These are phyloP conservation scores for Sebastolobus alascanus DNA, from an alignment of 2,797 vertebrate species.

Conservation along the genomic window DNA sequence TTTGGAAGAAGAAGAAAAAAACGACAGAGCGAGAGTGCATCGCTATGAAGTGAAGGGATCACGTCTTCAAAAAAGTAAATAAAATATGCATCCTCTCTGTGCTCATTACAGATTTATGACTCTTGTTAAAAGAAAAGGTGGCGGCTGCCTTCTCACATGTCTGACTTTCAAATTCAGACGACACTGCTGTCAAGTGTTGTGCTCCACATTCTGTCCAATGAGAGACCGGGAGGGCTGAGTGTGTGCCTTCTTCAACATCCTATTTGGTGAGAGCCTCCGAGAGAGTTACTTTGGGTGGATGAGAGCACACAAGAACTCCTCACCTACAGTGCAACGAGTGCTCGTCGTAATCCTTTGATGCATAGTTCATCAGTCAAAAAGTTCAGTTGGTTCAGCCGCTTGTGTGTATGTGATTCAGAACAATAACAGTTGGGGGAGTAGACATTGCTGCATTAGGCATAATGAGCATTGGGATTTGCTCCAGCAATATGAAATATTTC, in stretches of 20 bases:
- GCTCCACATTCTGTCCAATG: slow-evolving; percentile 86
- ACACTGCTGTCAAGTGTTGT: slow-evolving; percentile 82
- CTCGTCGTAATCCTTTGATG: slow-evolving; percentile 72
- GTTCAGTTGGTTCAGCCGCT: slow-evolving; percentile 77
- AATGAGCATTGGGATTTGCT: slow-evolving; percentile 80
- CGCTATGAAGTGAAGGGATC: slow-evolving; percentile 80
- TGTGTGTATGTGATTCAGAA: slow-evolving; percentile 72
- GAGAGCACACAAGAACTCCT: slow-evolving; percentile 69
- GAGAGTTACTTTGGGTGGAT: slow-evolving; percentile 72
- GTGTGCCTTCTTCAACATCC: slow-evolving; percentile 62
- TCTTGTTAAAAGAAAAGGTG: slow-evolving; percentile 86
- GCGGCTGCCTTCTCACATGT: slow-evolving; percentile 80
- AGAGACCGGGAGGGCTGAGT: slow-evolving; percentile 69
- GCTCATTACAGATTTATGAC: slow-evolving; percentile 88
- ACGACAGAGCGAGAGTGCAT: slow-evolving; percentile 69
- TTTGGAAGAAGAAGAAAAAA: slow-evolving; percentile 67
- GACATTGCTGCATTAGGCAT: slow-evolving; percentile 73
- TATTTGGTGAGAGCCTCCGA: slow-evolving; percentile 60
- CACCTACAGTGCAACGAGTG: slow-evolving; percentile 75
- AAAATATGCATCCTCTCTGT: slow-evolving; percentile 85
- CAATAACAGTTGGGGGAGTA: slow-evolving; percentile 74
- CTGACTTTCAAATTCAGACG: slow-evolving; percentile 82
- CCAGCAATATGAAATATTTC: slow-evolving; percentile 60
- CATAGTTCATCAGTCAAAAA: slow-evolving; percentile 82
- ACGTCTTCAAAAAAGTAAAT: slow-evolving; percentile 84